These are phyloP conservation scores for Girardinus metallicus DNA, from an alignment of 2,797 vertebrate genomes.

Conservation along the genomic window DNA sequence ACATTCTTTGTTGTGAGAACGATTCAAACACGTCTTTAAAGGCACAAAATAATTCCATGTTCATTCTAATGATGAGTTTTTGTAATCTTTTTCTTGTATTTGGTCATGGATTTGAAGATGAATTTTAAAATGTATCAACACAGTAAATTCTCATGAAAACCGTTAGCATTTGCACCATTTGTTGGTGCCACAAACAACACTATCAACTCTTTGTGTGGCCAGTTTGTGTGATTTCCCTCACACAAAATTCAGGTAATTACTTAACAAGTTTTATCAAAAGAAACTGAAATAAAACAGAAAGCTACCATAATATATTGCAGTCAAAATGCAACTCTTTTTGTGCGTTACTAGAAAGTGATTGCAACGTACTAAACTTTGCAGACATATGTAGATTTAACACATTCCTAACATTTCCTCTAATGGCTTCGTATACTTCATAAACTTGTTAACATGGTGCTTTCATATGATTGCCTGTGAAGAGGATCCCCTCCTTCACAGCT, in stretches of 20 bases:
- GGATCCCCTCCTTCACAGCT: constrained; percentile 42
- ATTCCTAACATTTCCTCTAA: constrained; percentile 62
- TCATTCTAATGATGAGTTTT: neutral
- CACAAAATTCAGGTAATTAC: neutral
- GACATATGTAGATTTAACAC: constrained; percentile 59
- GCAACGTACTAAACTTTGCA: constrained; percentile 42
- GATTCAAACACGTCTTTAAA: neutral
- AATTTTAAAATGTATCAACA: constrained; percentile 21
- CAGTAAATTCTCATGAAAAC: constrained; percentile 16
- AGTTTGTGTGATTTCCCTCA: constrained; percentile 3
- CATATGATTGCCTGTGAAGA: constrained; percentile 55
- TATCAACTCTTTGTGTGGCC: constrained; percentile 19
- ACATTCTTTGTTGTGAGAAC: neutral
- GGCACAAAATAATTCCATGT: neutral
- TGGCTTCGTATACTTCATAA: constrained; percentile 56
- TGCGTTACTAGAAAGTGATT: neutral
- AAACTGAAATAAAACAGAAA: neutral
- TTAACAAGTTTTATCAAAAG: constrained; percentile 3
- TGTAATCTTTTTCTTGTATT: neutral
- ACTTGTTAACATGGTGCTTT: constrained; percentile 48
- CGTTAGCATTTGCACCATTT: constrained; percentile 19
- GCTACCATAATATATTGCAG: neutral
- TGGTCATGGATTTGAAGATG: constrained; percentile 12
- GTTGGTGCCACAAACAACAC: constrained; percentile 26
- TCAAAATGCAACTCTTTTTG: neutral